These are phyloP conservation scores for Agrilus biguttatus DNA, from an alignment of 2,888 invertebrate species.

Conservation along the genomic window DNA sequence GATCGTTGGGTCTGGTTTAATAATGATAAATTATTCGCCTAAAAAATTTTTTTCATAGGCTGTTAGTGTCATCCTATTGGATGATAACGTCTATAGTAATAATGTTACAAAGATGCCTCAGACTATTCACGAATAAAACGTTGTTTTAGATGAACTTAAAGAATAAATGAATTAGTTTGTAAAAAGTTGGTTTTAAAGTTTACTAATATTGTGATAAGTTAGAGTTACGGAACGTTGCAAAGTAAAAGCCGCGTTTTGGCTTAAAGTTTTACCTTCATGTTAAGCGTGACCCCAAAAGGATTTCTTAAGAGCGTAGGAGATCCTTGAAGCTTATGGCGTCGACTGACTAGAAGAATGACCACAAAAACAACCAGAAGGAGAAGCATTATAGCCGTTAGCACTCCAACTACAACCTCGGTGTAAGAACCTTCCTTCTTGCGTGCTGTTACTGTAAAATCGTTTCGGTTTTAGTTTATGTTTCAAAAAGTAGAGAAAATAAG, in stretches of 20 bases:
- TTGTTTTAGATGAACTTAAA: no score
- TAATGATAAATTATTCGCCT: no score
- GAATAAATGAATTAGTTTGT: no score
- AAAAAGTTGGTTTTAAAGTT: no score
- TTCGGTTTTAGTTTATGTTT: slow-evolving; percentile 1
- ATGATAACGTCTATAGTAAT: no score
- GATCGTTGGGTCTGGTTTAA: no score
- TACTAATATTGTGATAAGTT: no score
- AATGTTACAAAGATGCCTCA: no score
- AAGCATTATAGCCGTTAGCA: slow-evolving; percentile 50
- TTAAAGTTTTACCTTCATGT: slow-evolving; percentile 42
- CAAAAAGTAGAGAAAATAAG: not conserved
- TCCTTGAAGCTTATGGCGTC: slow-evolving; percentile 44
- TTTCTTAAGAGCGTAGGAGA: slow-evolving; percentile 45
- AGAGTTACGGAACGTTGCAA: no score
- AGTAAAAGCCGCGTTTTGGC: not conserved
- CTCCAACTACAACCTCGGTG: slow-evolving; percentile 46
- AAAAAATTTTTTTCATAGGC: no score
- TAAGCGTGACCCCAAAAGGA: slow-evolving; percentile 49
- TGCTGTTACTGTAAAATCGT: slow-evolving; percentile 34
- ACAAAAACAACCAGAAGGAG: slow-evolving; percentile 47
- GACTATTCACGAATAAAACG: no score
- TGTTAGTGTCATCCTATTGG: no score
- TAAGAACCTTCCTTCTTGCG: slow-evolving; percentile 41
- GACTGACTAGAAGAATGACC: slow-evolving; percentile 43